phyloP scores from a whole-genome alignment of 2,888 invertebrate species.

The Acronicta alni region DNA sequence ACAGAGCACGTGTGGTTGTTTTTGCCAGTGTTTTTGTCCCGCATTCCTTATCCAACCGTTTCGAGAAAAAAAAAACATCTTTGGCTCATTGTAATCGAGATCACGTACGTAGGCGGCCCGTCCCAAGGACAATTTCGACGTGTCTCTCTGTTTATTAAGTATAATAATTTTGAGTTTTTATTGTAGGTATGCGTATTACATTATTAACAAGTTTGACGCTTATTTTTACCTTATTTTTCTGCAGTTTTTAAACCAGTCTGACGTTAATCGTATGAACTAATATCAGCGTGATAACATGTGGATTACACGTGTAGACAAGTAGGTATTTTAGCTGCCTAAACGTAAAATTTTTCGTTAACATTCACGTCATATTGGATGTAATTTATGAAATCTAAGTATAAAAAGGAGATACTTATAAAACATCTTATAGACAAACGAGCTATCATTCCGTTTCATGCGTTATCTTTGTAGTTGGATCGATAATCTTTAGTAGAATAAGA shows the following conservation, averaged over 20 bases:
- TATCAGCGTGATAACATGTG: too few relatives aligned
- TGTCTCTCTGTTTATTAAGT: conserved; percentile 44
- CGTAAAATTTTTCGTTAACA: too few relatives aligned
- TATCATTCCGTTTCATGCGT: too few relatives aligned
- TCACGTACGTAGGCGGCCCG: conserved; percentile 50
- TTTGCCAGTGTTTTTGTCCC: conserved; percentile 53
- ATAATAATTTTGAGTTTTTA: conserved; percentile 47
- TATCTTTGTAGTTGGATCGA: too few relatives aligned
- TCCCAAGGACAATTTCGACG: conserved; percentile 55
- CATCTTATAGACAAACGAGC: too few relatives aligned
- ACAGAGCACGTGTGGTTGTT: conserved; percentile 50
- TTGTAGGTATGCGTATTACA: conserved; percentile 24
- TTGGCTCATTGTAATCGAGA: conserved; percentile 59
- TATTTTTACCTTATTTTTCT: conserved; percentile 43
- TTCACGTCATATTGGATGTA: too few relatives aligned
- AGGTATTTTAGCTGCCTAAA: too few relatives aligned
- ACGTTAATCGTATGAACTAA: too few relatives aligned
- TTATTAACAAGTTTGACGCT: conserved; percentile 21
- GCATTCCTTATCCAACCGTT: conserved; percentile 53
- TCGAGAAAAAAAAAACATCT: conserved; percentile 45
- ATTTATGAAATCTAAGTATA: too few relatives aligned
- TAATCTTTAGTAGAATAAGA: too few relatives aligned
- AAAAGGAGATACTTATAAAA: too few relatives aligned
- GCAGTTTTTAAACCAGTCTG: not conserved
- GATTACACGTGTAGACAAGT: too few relatives aligned